Evolutionary conservation across 1,140 invertebrate genomes (phyloP), one percentile per base, ranked within the genome.

Genomic region (Cyclargus thomasi): DNA sequence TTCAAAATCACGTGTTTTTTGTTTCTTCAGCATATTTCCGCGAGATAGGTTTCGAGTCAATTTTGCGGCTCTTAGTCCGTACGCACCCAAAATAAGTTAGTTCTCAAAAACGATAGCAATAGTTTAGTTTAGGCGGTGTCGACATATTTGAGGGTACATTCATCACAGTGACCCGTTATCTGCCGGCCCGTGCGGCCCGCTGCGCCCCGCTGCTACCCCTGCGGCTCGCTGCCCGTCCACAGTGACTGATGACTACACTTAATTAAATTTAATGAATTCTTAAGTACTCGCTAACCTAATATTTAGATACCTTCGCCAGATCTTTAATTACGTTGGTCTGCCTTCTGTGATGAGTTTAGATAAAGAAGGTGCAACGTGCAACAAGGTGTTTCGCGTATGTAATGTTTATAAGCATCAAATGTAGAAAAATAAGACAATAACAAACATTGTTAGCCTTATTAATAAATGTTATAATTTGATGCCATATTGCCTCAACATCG

Each of bases 121-220:
- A 86, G 70, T 78, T 77, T 64, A 73, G 79, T 78, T 77, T 64
- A 73, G 79, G 74, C 73, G 78, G 77, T 79, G 85, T 82, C 81
- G 88, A 74, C 76, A 87, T 90, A 84, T 83, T 88, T 86, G 87
- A 85, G 87, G 85, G 86, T 77, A 82, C 85, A 87, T 87, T 86
- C 82, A 88, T 88, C 85, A 87, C 74, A 68, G 68, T 81, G 80
- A 79, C 75, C 39, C 39, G 39, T 47, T 47, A 47, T 47, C 39
- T 16, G 39, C 39, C 39, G 39, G 39, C 39, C 39, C 39, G 14
- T 16, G 39, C 29, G 29, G 29, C 29, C 29, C 29, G 29, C 29
- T 29, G 29, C 29, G 29, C 29, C 29, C 29, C 29, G n/a, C 29
- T 23, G 23, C 23, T 1, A 23, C 23, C 23, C 23, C 23, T 29